Percentiles rank a stretch among this genome's conserved stretches.
phyloP scores from a whole-genome alignment of 1,140 invertebrate genomes.

The Kradibia gibbosae region DNA sequence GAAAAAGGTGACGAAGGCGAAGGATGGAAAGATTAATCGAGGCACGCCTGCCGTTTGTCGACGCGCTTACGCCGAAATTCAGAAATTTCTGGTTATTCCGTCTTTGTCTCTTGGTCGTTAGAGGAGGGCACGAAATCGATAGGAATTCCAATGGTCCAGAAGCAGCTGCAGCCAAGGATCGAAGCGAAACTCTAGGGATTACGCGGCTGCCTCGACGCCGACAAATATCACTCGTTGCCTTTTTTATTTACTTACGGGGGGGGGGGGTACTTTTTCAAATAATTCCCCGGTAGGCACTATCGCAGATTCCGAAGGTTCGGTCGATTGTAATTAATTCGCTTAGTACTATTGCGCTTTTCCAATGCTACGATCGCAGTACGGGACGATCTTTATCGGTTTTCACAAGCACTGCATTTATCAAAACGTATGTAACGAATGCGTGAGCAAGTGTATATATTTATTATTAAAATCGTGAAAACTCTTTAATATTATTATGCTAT shows the following conservation, averaged over 20 bases:
- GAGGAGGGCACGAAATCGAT: background rate
- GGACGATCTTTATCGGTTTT: background rate
- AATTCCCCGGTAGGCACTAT: constrained; percentile 8
- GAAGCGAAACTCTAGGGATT: constrained; percentile 1
- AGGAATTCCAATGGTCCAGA: background rate
- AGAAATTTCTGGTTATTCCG: background rate
- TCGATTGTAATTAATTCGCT: background rate
- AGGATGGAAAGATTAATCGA: background rate
- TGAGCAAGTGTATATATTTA: too few relatives aligned
- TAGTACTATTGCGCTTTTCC: background rate
- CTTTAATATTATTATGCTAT: too few relatives aligned
- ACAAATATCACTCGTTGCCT: constrained; percentile 31
- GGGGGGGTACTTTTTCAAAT: background rate
- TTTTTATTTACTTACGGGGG: background rate
- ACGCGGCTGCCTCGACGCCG: constrained; percentile 38
- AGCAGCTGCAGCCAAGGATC: background rate
- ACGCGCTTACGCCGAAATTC: background rate
- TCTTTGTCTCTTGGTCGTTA: background rate
- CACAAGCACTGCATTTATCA: background rate
- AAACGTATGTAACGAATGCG: too few relatives aligned
- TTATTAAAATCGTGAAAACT: too few relatives aligned
- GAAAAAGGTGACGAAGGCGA: background rate
- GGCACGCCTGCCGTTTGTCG: constrained; percentile 2
- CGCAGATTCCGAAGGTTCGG: background rate
- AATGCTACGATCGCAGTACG: too few relatives aligned